These are phyloP conservation scores for Melanotaenia duboulayi DNA, from an alignment of 2,113 vertebrate species.

Conservation along the genomic window DNA sequence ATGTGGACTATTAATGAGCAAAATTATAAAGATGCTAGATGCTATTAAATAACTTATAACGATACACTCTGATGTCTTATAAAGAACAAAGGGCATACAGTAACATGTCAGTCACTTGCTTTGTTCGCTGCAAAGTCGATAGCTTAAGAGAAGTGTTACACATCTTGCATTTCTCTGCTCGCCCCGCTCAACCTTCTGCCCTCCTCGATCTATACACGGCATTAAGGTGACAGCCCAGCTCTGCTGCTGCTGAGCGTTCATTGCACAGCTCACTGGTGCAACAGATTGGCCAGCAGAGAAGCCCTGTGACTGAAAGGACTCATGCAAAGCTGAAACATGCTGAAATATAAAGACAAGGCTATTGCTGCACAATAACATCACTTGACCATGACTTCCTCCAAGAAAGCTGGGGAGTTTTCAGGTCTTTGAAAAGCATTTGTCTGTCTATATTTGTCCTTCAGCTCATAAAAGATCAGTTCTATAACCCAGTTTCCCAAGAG, in stretches of 20 bases:
- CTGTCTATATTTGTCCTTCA: constrained; percentile 1
- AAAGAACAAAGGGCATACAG: neutral
- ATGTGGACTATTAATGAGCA: too few relatives aligned
- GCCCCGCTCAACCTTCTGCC: constrained; percentile 10
- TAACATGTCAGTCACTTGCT: neutral
- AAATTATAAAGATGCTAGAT: too few relatives aligned
- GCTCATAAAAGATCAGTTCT: neutral
- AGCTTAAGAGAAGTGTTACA: constrained; percentile 8
- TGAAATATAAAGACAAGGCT: constrained; percentile 20
- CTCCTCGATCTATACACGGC: constrained; percentile 8
- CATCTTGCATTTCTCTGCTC: constrained; percentile 10
- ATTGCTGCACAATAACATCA: constrained; percentile 9
- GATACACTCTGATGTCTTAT: neutral
- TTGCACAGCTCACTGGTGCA: constrained; percentile 66
- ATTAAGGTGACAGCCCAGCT: constrained; percentile 42
- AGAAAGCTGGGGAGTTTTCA: constrained; percentile 18
- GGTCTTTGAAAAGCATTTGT: neutral
- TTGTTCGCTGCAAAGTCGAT: constrained; percentile 3
- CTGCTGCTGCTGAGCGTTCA: constrained; percentile 53
- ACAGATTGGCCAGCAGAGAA: constrained; percentile 65
- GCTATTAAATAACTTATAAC: neutral
- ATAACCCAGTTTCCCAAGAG: neutral
- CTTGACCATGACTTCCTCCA: constrained; percentile 15
- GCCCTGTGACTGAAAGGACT: constrained; percentile 38
- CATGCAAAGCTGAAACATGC: constrained; percentile 42